phyloP scores from a whole-genome alignment of 2,113 vertebrate species.

The Polypterus senegalus region DNA sequence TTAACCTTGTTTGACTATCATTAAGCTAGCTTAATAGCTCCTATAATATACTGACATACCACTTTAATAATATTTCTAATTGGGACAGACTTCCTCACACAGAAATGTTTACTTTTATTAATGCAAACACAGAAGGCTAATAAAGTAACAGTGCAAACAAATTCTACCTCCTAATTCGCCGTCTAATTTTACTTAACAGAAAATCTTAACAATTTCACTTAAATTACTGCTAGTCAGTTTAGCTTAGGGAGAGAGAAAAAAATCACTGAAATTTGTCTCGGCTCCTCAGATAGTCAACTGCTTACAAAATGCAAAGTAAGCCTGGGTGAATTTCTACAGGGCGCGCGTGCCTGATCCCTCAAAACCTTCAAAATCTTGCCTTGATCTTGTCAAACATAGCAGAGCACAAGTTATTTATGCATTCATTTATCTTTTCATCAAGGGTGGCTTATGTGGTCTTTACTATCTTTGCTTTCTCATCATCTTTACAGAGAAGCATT shows the following conservation, averaged over 20 bases:
- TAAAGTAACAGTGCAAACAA: slow-evolving; percentile 19
- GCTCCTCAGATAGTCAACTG: slow-evolving; percentile 52
- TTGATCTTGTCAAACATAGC: slow-evolving; percentile 87
- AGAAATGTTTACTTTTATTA: slow-evolving; percentile 14
- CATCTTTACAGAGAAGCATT: slow-evolving; percentile 62
- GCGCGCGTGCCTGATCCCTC: slow-evolving; percentile 73
- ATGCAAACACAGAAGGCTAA: slow-evolving; percentile 12
- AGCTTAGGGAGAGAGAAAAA: slow-evolving; percentile 6
- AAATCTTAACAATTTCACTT: slow-evolving; percentile 8
- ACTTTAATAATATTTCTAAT: slow-evolving; percentile 59
- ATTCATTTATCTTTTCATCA: slow-evolving; percentile 89
- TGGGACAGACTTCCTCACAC: slow-evolving; percentile 23
- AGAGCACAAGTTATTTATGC: slow-evolving; percentile 75
- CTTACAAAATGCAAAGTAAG: slow-evolving; percentile 53
- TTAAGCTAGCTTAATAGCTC: slow-evolving; percentile 54
- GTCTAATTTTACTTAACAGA: slow-evolving; percentile 5
- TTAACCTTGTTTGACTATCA: slow-evolving; percentile 39
- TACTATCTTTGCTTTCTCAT: slow-evolving; percentile 75
- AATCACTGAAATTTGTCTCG: slow-evolving; percentile 56
- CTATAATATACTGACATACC: slow-evolving; percentile 53
- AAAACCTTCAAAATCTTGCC: slow-evolving; percentile 80
- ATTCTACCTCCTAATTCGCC: slow-evolving; percentile 12
- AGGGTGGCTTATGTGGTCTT: slow-evolving; percentile 74
- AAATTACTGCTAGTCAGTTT: slow-evolving; percentile 2
- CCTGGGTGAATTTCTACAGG: slow-evolving; percentile 65